Evolutionary conservation across 2,797 vertebrate species (phyloP).

Genomic region (Steatocranus sp.): DNA sequence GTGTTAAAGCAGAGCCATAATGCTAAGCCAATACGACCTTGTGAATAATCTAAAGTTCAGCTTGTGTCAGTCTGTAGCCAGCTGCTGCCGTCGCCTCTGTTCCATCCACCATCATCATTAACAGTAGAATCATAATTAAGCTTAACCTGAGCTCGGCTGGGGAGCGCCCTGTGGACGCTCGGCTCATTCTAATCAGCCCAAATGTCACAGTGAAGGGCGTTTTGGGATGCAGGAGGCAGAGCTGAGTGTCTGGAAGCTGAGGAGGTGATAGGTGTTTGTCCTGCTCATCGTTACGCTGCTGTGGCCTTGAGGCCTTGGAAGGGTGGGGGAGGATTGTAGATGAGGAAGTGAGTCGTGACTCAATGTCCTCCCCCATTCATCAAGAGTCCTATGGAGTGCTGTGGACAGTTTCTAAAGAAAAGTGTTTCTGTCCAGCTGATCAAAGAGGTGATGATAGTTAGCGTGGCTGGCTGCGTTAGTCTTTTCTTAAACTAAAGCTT

Average conservation of each 20-base stretch:
- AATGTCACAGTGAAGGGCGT: constrained; percentile 19
- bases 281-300: not conserved
- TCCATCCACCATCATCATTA: constrained; percentile 33
- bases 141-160: constrained; percentile 16
- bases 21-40: constrained; percentile 31
- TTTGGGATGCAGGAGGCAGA: not conserved
- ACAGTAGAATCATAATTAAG: constrained; percentile 40
- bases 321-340: not conserved
- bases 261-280: not conserved
- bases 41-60: constrained; percentile 46
- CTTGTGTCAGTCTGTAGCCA: constrained; percentile 17
- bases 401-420: not conserved
- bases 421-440: not conserved
- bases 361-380: not conserved
- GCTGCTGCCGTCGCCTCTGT: constrained; percentile 13
- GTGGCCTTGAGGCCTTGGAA: not conserved
- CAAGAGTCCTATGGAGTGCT: not conserved
- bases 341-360: not conserved
- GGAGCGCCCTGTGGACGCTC: not conserved
- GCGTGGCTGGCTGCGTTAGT: no score
- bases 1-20: constrained; percentile 1
- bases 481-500: not conserved
- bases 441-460: not conserved
- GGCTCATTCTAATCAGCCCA: constrained; percentile 24
- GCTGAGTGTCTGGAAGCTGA: not conserved